These are phyloP conservation scores for Centruroides sculpturatus DNA, from an alignment of 1,140 invertebrate genomes.

Conservation along the genomic window DNA sequence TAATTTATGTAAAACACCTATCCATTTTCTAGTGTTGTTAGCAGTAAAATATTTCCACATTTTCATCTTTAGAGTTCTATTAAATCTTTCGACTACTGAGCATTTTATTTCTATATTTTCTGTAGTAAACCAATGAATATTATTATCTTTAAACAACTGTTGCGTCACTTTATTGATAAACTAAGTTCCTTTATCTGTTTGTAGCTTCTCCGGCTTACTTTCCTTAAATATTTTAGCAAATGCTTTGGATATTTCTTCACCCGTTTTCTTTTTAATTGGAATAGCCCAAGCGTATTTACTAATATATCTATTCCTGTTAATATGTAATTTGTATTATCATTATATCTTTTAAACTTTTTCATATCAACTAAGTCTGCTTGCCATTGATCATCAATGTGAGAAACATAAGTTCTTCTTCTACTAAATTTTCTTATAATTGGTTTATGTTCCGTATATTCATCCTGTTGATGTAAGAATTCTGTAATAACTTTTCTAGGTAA, in stretches of 20 bases:
- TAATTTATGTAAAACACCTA: constrained; percentile 18
- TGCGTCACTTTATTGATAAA: too few species aligned
- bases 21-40: too few species aligned
- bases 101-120: too few species aligned
- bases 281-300: constrained; percentile 32
- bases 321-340: constrained; percentile 31
- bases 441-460: constrained; percentile 15
- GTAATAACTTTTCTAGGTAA: background rate
- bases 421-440: constrained; percentile 9
- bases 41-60: too few species aligned
- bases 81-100: too few species aligned
- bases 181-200: too few species aligned
- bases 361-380: constrained; percentile 28
- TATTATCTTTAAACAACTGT: too few species aligned
- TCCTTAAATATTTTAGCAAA: constrained; percentile 22
- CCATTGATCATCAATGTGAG: constrained; percentile 25
- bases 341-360: constrained; percentile 21
- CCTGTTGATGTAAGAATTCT: constrained; percentile 10
- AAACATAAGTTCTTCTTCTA: constrained; percentile 13
- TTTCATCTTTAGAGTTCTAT: too few species aligned
- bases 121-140: too few species aligned
- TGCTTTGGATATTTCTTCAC: constrained; percentile 17
- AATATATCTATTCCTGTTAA: constrained; percentile 32
- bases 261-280: constrained; percentile 32
- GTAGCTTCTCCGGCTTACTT: constrained; percentile 23